Evolutionary conservation across 2,888 invertebrate genomes (phyloP).

Genomic region (Amaurobius ferox): DNA sequence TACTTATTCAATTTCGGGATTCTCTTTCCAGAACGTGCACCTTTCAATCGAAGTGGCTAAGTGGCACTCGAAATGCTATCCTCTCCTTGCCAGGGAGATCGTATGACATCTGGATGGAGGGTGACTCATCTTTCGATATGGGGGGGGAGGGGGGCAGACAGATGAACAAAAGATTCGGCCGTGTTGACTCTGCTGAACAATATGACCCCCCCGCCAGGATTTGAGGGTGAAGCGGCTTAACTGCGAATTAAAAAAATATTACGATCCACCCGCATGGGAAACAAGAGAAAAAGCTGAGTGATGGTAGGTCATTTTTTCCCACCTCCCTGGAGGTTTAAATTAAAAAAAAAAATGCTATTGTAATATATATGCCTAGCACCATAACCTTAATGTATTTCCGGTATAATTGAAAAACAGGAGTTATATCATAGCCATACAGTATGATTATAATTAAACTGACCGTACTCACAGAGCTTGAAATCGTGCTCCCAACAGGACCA

Average conservation of each 20-base stretch:
- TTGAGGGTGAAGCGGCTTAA: background rate
- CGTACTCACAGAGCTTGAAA: no score
- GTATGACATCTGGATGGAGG: background rate
- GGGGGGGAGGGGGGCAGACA: background rate
- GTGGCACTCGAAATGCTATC: slow-evolving; percentile 4
- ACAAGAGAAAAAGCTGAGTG: background rate
- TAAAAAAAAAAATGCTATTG: background rate
- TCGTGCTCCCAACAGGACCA: no score
- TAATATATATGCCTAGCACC: no score
- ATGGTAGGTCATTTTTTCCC: background rate
- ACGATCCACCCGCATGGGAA: slow-evolving; percentile 1
- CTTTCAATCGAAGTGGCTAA: background rate
- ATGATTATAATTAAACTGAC: no score
- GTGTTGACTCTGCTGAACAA: background rate
- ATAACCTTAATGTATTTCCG: no score
- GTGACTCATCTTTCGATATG: background rate
- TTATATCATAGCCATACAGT: no score
- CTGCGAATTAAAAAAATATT: background rate
- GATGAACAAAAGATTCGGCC: background rate
- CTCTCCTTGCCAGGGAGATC: background rate
- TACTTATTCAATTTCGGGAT: no score
- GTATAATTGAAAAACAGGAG: no score
- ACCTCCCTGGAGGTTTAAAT: background rate
- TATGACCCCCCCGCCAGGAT: background rate
- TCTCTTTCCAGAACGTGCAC: background rate